phyloP scores from a whole-genome alignment of 2,113 vertebrate genomes.

The Thinocorus orbignyianus region DNA sequence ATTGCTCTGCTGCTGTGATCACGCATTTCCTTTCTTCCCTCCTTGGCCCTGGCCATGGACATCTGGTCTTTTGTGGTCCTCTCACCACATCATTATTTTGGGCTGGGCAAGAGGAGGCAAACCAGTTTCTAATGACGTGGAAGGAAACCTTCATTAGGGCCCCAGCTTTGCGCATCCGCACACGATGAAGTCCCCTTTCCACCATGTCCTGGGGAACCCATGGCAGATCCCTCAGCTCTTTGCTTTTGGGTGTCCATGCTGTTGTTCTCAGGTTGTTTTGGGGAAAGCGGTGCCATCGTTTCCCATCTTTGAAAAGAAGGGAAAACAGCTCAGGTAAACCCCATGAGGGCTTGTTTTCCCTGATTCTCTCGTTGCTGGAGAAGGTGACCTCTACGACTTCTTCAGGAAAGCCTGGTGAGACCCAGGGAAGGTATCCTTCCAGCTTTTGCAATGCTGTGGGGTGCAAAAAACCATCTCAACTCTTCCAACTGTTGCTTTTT shows the following conservation, averaged over 20 bases:
- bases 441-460: not conserved
- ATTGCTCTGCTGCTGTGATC: not conserved
- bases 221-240: not conserved
- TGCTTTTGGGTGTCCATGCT: rapidly evolving
- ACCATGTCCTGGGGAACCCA: not conserved
- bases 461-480: not conserved
- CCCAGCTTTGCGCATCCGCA: rapidly evolving
- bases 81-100: not conserved
- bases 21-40: not conserved
- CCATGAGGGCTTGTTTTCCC: not conserved
- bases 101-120: not conserved
- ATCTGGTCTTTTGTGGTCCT: not conserved
- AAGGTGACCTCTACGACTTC: not conserved
- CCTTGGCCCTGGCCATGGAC: rapidly evolving
- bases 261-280: not conserved
- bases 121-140: not conserved
- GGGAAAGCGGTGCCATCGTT: not conserved
- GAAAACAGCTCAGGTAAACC: rapidly evolving
- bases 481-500: not conserved
- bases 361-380: rapidly evolving
- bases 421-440: not conserved
- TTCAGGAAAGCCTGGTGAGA: not conserved
- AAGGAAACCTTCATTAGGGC: not conserved
- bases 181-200: rapidly evolving
- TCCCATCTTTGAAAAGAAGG: not conserved